Conservation (phyloP, 2,888 invertebrate genomes). For the Drosophila rubida region DNA sequence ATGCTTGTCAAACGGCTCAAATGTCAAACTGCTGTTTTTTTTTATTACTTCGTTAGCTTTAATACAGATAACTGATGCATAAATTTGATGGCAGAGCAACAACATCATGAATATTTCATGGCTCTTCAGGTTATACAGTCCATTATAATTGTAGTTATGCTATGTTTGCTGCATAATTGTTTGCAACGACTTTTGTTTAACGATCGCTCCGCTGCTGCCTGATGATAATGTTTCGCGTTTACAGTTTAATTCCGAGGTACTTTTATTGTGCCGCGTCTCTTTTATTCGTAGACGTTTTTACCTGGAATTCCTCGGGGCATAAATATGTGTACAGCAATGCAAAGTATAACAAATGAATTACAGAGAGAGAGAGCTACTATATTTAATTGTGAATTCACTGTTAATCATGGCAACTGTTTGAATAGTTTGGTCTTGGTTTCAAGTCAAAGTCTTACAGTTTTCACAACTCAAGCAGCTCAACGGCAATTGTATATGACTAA, state of each 20-base stretch:
- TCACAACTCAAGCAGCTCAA: too few species aligned
- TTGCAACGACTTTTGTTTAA: neutral
- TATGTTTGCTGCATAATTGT: slow-evolving; percentile 12
- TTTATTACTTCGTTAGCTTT: slow-evolving; percentile 7
- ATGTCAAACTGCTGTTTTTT: slow-evolving; percentile 42
- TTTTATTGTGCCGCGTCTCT: neutral
- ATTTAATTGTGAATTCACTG: too few species aligned
- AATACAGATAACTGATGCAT: slow-evolving; percentile 31
- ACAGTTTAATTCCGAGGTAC: neutral
- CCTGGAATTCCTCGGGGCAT: neutral
- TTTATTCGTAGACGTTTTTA: neutral
- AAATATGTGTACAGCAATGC: too few species aligned
- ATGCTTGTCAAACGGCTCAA: slow-evolving; percentile 29
- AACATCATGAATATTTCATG: slow-evolving; percentile 24
- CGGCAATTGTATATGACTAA: neutral
- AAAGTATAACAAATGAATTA: too few species aligned
- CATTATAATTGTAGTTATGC: slow-evolving; percentile 1
- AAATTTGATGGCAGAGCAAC: slow-evolving; percentile 23
- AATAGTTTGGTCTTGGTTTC: too few species aligned
- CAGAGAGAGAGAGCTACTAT: too few species aligned
- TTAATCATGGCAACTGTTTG: too few species aligned
- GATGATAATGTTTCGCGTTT: neutral
- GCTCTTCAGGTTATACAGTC: neutral
- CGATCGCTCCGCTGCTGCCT: neutral
- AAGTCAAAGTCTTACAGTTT: neutral